Evolutionary conservation across 2,888 invertebrate genomes (phyloP).

Genomic region (Rotaria magnacalcarata): DNA sequence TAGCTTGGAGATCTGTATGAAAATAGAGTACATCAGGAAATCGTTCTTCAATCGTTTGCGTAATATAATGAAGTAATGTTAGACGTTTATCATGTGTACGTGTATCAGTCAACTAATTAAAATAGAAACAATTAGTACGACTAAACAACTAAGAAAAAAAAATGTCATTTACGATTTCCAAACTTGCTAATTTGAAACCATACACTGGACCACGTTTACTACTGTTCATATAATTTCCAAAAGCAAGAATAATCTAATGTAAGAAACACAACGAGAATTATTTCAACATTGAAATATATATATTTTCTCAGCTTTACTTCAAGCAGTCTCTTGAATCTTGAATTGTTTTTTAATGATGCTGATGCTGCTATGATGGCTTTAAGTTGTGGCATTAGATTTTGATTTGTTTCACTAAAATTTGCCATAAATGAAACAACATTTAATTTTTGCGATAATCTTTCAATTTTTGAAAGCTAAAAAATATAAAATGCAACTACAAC

Average conservation of each 20-base stretch:
- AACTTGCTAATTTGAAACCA: slow-evolving; percentile 89
- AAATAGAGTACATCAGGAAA: slow-evolving; percentile 85
- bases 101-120: slow-evolving; percentile 72
- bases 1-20: slow-evolving; percentile 82
- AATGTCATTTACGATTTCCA: slow-evolving; percentile 69
- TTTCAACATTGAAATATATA: background rate
- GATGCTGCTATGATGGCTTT: slow-evolving; percentile 90
- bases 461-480: slow-evolving; percentile 74
- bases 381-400: slow-evolving; percentile 86
- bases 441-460: slow-evolving; percentile 84
- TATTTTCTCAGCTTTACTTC: slow-evolving; percentile 63
- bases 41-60: slow-evolving; percentile 78
- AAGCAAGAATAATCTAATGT: slow-evolving; percentile 74
- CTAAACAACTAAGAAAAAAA: background rate
- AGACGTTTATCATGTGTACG: slow-evolving; percentile 87
- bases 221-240: slow-evolving; percentile 97
- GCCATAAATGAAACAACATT: slow-evolving; percentile 94
- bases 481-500: slow-evolving; percentile 12
- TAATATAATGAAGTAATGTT: slow-evolving; percentile 89
- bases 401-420: slow-evolving; percentile 88
- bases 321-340: slow-evolving; percentile 76
- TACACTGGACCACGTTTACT: slow-evolving; percentile 93
- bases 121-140: slow-evolving; percentile 41
- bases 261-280: background rate
- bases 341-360: slow-evolving; percentile 82